Conservation (phyloP, 1,140 invertebrate genomes). For the Cryptotermes secundus region DNA sequence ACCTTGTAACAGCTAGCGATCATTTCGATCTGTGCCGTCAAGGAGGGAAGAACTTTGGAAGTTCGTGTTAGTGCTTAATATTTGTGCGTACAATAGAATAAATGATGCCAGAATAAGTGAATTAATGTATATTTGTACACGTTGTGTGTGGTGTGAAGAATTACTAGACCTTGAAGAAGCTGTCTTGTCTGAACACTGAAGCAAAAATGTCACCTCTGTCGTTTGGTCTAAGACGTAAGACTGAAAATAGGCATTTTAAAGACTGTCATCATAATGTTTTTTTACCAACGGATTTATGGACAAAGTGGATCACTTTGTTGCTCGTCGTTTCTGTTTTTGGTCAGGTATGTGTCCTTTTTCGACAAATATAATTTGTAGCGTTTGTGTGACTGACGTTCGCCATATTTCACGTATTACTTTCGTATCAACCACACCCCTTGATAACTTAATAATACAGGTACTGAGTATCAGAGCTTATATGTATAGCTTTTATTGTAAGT, state of each 20-base stretch:
- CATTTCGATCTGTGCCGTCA: too few relatives aligned
- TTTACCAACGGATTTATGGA: background rate
- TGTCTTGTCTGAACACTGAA: background rate
- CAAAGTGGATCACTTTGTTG: background rate
- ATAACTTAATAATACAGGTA: background rate
- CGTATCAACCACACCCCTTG: background rate
- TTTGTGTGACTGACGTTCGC: background rate
- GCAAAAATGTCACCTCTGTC: background rate
- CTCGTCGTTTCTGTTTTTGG: background rate
- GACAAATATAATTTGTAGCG: background rate
- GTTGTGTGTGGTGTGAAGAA: background rate
- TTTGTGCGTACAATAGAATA: too few relatives aligned
- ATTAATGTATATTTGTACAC: background rate
- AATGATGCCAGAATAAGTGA: too few relatives aligned
- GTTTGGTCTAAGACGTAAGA: background rate
- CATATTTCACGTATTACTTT: background rate
- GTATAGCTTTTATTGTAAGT: too few relatives aligned
- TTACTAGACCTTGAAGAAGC: background rate
- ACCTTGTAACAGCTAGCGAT: too few relatives aligned
- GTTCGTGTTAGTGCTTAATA: too few relatives aligned
- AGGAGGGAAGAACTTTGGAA: too few relatives aligned
- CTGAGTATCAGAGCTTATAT: too few relatives aligned
- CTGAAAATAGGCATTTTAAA: background rate
- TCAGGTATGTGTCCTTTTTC: background rate
- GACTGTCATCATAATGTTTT: background rate